Base-by-base conservation (phyloP, 2,888 invertebrate species). In the Carabus problematicus region DNA sequence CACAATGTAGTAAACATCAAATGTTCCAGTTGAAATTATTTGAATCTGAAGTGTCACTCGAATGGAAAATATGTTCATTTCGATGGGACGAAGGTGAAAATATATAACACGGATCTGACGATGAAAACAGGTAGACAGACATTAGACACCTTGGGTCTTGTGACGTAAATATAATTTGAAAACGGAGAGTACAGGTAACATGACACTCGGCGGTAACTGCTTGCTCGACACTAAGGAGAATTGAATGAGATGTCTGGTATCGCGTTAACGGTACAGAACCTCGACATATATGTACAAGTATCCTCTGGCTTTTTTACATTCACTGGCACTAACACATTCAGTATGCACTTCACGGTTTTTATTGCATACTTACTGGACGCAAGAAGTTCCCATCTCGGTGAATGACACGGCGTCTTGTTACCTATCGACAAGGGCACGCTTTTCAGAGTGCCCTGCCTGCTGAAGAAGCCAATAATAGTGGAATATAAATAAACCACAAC, bases 341-440 rank as follows among this genome's bases (percentile, higher is more conserved):
- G 39, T 47, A 62, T 62, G 61, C 61, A 62, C 39, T 16, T 29
- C 9, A 49, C 39, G 49, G 11, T 39, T 62, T 58, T 39, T 58
- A 58, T 29, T 62, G 47, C 45, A 11, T 11, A 40, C 12, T 29
- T 49, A 8, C 2, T 49, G 61, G 47, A 62, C 61, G 40, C 47
- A 29, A 2, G 60, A 40, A 62, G 39, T 60, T 45, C 3, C 29
- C 6, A 29, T 2, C 3, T 29, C 61, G 39, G 45, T n/a, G 39
- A 62, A 62, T 29, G 19, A 39, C 12, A 62, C 39, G 61, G 40
- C 61, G 39, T 62, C 61, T 62, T 49, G 61, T 62, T 62, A 62
- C 39, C 2, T 12, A 12, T 12, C 29, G 29, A 29, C 47, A 47
- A 19, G 19, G 40, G 49, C 45, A 62, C 47, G 47, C 6, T 29